Evolutionary conservation across 2,888 invertebrate species (phyloP), one percentile per base, ranked within the genome.

Genomic region (Sarcophaga caerulescens): DNA sequence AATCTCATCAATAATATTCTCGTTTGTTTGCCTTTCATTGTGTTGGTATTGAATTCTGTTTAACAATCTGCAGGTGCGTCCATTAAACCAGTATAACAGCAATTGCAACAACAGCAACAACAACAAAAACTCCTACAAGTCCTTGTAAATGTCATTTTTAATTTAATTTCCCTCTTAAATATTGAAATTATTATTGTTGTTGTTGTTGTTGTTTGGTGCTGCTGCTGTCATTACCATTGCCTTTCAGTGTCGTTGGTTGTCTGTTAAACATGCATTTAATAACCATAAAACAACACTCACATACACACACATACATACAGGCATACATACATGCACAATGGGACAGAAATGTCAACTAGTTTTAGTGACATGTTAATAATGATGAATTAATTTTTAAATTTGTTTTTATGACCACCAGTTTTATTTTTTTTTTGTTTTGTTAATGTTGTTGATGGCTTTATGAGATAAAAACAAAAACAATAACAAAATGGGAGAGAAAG

Each of bases 321-420:
- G 21, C 63, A 65, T 17, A 25, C 63, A 45, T 3, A 69, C 23
- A 70, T 17, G 59, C 60, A 75, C 52, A 52, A 52, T 52, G n/a
- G 70, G 66, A 77, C 71, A 73, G 66, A 90, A 90, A 90, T 90
- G 91, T 91, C 91, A 91, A 91, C 90, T 89, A 87, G 89, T 88
- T 90, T 89, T 87, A 91, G 88, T 91, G 91, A 91, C 91, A 90
- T 90, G 90, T 90, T 91, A 91, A 91, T 91, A 91, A 91, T 91
- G 91, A 91, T 91, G 91, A 91, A 91, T 91, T 91, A 91, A 91
- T 91, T 90, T 90, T 89, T 90, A 90, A 91, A 90, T 85, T 84
- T 81, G 78, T 85, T 85, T 85, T 87, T 84, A 85, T 85, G 85
- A 77, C 76, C 84, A 82, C 74, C 80, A 77, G 77, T 35, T 0